Evolutionary conservation across 2,888 invertebrate species (phyloP), one percentile per base, ranked within the genome.

Genomic region (Pheosia tremula): DNA sequence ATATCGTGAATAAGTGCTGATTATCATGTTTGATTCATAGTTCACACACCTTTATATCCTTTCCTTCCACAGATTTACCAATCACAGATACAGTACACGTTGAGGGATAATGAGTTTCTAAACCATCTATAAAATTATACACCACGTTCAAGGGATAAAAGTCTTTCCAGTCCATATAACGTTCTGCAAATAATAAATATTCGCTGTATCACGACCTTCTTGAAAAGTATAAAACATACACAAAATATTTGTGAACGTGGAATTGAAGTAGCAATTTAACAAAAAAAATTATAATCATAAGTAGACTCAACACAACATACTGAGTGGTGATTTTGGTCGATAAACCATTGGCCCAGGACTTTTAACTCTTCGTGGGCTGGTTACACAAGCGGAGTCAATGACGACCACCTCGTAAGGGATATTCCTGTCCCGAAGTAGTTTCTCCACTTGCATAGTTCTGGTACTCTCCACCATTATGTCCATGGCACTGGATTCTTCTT

Each of bases 81-180:
- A 98, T 97, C 6, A 94, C 95, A 79, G 95, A 94, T 0, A 97
- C 95, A 0, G 95, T 95, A 69, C 97, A 97, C 7, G 96, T 92
- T 36, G 96, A 94, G 0, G 97, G 97, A 86, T 95, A 97, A 0
- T 95, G 95, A 61, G 94, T 93, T 63, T 96, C 96, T 76, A 98
- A 88, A 71, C 95, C 96, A 74, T 97, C 96, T 75, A 98, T 83
- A 79, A 96, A 98, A 38, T 94, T 95, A 74, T 97, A 94, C 61
- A 97, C 96, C 70, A 96, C 95, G 1, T 91, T 87, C 38, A 97
- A 83, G 0, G 96, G 95, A 82, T 97, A 96, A 81, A 96, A 98
- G 59, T 96, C 95, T 72, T 95, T 94, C 97, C 97, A 98, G 66
- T 97, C 96, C 88, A 97, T 72, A 6, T 61, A 49, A 43, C 67